phyloP scores from a whole-genome alignment of 2,113 vertebrate species.

The Sebastes schlegelii region DNA sequence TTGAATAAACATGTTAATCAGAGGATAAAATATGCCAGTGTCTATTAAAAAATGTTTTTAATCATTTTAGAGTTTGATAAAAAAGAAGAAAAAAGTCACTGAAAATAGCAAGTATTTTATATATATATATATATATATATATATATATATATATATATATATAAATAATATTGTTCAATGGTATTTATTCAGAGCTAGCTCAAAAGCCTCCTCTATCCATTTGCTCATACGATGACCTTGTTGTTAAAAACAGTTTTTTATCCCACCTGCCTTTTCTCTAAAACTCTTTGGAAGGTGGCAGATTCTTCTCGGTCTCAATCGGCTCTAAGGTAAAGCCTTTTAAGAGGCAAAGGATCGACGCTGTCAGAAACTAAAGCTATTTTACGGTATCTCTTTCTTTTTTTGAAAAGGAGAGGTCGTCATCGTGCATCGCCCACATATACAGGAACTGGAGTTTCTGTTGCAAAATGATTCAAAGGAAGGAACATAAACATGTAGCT shows the following conservation, averaged over 20 bases:
- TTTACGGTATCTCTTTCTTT: constrained; percentile 6
- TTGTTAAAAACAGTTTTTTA: not conserved
- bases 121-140: no score
- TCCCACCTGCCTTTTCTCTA: not conserved
- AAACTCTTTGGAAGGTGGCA: constrained; percentile 1
- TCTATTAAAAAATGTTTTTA: not conserved
- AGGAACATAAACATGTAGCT: not conserved
- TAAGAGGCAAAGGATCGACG: not conserved
- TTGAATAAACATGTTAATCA: not conserved
- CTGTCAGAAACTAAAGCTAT: constrained; percentile 7
- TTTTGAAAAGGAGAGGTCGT: constrained; percentile 16
- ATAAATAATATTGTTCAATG: not conserved
- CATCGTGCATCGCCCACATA: not conserved
- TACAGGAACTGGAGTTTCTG: not conserved
- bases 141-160: not conserved
- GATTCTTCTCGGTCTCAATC: constrained; percentile 16
- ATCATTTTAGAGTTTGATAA: not conserved
- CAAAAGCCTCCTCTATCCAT: not conserved
- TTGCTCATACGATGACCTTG: constrained; percentile 13
- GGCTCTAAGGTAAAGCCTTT: constrained; percentile 4
- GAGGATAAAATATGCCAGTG: not conserved
- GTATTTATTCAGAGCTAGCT: constrained; percentile 9
- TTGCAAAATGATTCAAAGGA: not conserved
- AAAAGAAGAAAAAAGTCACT: not conserved
- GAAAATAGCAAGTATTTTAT: no score